Conservation (phyloP, 2,113 vertebrate genomes). For the Ursus arctos region DNA sequence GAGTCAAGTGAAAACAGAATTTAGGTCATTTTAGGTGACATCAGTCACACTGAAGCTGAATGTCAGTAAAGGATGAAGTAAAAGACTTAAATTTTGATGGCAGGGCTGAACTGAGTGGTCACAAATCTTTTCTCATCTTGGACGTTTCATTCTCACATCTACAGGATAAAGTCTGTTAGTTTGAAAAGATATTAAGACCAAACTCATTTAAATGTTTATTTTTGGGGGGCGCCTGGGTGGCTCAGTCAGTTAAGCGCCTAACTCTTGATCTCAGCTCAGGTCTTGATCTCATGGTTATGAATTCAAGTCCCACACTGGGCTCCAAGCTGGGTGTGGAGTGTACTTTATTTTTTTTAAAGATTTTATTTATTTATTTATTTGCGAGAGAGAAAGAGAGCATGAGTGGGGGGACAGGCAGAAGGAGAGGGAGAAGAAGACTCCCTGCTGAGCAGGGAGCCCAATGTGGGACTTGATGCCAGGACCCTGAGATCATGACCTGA, state of each 20-base stretch:
- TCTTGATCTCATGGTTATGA: too few species aligned
- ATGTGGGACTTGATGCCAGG: too few species aligned
- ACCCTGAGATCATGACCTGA: too few species aligned
- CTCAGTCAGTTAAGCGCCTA: not conserved
- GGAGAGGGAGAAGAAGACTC: too few species aligned
- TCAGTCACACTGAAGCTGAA: not conserved
- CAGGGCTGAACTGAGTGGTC: not conserved
- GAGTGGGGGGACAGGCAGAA: too few species aligned
- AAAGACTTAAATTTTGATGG: conserved; percentile 7
- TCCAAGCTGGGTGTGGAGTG: too few species aligned
- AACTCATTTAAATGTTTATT: not conserved
- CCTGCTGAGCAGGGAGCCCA: too few species aligned
- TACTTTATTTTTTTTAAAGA: too few species aligned
- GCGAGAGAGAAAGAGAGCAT: too few species aligned
- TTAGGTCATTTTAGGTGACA: not conserved
- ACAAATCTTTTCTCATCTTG: conserved; percentile 35
- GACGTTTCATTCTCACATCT: not conserved
- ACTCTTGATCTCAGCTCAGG: not conserved
- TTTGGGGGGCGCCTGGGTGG: not conserved
- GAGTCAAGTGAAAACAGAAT: not conserved
- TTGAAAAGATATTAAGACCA: conserved; percentile 37
- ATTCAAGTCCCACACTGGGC: too few species aligned
- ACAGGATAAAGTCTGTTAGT: not conserved
- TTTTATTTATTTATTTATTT: too few species aligned
- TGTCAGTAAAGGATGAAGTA: not conserved